These are phyloP conservation scores for Anseranas semipalmata DNA, from an alignment of 2,113 vertebrate species.

Conservation along the genomic window DNA sequence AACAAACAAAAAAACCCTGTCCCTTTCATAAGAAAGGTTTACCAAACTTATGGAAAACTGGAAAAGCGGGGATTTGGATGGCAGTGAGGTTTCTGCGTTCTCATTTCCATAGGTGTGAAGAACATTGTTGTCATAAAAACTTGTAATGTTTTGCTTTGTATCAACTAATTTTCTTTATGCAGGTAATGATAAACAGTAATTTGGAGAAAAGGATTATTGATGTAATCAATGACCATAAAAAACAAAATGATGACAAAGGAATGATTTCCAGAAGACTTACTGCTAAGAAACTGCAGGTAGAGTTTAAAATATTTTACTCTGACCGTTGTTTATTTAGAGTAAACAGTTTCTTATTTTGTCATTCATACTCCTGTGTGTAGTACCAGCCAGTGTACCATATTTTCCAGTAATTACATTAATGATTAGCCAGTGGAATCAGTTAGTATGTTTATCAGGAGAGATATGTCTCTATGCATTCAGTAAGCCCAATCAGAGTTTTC, in stretches of 20 bases:
- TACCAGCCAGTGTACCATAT: neutral
- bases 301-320: neutral
- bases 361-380: neutral
- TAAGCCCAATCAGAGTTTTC: neutral
- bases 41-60: rapidly evolving
- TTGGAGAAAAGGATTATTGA: conserved; percentile 93
- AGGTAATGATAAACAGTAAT: conserved; percentile 91
- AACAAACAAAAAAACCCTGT: neutral
- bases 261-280: conserved; percentile 92
- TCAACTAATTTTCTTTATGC: neutral
- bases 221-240: conserved; percentile 92
- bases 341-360: neutral
- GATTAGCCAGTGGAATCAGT: neutral
- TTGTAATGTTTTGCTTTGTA: neutral
- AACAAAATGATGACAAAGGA: conserved; percentile 85
- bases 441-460: neutral
- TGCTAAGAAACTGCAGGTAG: conserved; percentile 93
- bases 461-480: neutral
- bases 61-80: neutral
- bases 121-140: neutral
- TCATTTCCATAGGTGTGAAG: neutral
- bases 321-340: neutral
- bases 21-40: rapidly evolving
- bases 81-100: neutral
- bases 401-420: neutral